Conservation (phyloP, 2,113 vertebrate genomes). For the Marmota monax region DNA sequence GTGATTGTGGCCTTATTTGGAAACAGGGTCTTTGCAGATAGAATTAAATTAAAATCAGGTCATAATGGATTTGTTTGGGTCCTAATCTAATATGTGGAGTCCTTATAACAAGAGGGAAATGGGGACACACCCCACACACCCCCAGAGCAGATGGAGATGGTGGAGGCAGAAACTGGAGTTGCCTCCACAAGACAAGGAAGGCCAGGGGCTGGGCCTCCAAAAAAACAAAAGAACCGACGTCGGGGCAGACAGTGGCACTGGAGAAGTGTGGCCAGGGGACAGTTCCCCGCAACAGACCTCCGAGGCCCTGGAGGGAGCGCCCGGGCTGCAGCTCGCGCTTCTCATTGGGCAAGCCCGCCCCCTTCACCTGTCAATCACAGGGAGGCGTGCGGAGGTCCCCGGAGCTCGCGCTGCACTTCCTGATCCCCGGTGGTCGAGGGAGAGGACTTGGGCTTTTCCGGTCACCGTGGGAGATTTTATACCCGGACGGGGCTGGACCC, state of each 20-base stretch:
- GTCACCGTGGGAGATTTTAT: not conserved
- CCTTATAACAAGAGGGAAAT: not conserved
- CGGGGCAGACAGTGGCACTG: not conserved
- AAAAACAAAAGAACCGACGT: not conserved
- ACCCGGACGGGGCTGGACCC: too few relatives aligned
- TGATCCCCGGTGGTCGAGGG: accelerated
- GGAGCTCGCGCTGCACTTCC: not conserved
- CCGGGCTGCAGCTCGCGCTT: not conserved
- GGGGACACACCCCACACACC: too few relatives aligned
- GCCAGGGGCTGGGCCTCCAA: not conserved
- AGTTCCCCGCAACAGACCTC: too few relatives aligned
- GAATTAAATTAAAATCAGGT: not conserved
- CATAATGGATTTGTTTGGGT: not conserved
- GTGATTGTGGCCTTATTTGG: not conserved
- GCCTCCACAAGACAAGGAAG: not conserved
- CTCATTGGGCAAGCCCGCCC: not conserved
- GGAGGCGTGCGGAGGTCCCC: too few relatives aligned
- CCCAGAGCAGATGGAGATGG: not conserved
- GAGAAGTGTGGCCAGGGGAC: too few relatives aligned
- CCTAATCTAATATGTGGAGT: too few relatives aligned
- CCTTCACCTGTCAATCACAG: not conserved
- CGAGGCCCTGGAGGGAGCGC: too few relatives aligned
- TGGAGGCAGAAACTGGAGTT: not conserved
- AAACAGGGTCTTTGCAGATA: too few relatives aligned
- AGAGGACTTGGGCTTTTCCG: not conserved